Evolutionary conservation across 2,113 vertebrate species (phyloP).

Genomic region (Cardinalis cardinalis): DNA sequence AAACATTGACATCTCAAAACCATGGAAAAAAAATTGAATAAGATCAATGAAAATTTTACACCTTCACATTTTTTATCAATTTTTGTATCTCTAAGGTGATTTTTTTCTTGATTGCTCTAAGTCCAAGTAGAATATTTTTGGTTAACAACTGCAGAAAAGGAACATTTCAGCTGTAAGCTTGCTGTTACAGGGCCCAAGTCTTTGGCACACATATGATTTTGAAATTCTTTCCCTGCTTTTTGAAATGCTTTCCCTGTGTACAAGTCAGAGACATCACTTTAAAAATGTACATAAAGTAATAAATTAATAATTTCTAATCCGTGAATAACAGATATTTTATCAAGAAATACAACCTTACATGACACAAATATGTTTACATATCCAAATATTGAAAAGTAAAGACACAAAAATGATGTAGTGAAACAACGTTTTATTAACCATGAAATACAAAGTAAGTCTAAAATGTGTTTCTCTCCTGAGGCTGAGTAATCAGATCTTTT

Average conservation of each 20-base stretch:
- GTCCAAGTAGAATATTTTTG: neutral
- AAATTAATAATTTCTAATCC: neutral
- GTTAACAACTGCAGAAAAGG: neutral
- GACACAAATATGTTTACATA: neutral
- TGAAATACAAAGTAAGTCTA: neutral
- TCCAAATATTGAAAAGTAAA: neutral
- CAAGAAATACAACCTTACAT: neutral
- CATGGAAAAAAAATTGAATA: neutral
- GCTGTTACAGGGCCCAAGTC: neutral
- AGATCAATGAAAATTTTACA: neutral
- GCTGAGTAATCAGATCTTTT: neutral
- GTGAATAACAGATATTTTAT: neutral
- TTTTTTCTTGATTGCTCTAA: neutral
- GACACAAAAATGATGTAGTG: neutral
- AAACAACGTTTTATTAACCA: neutral
- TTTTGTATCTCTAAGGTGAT: neutral
- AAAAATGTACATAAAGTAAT: neutral
- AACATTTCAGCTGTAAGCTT: neutral
- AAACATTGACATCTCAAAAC: neutral
- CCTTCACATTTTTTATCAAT: neutral
- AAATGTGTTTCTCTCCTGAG: neutral
- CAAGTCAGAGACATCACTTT: neutral
- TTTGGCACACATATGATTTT: neutral
- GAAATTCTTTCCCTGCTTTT: neutral
- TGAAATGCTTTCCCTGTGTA: neutral